phyloP scores from a whole-genome alignment of 2,113 vertebrate genomes.

The Crotalus helleri region DNA sequence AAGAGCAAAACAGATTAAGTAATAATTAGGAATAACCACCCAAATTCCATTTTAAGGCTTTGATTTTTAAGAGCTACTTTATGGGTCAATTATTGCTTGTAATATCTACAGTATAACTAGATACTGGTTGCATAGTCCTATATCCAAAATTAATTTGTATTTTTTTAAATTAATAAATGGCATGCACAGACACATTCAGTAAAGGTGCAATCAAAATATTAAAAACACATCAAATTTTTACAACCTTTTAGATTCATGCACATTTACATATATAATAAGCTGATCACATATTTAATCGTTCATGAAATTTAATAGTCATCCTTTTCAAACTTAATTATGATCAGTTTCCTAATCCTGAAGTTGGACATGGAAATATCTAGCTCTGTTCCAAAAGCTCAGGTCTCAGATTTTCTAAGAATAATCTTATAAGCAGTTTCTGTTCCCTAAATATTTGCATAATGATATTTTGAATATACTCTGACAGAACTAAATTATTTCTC shows the following conservation, averaged over 20 bases:
- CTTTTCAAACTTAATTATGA: not conserved
- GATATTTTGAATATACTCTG: not conserved
- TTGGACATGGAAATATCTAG: not conserved
- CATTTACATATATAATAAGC: not conserved
- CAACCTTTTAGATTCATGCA: not conserved
- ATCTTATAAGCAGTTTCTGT: not conserved
- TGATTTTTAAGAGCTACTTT: not conserved
- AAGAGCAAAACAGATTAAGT: not conserved
- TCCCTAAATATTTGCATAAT: not conserved
- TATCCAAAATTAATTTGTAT: not conserved
- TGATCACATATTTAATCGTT: not conserved
- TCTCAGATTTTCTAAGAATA: not conserved
- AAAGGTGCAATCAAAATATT: not conserved
- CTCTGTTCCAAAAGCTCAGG: not conserved
- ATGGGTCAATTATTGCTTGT: not conserved
- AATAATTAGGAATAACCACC: not conserved
- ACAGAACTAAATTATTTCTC: not conserved
- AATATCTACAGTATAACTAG: not conserved
- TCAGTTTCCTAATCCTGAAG: not conserved
- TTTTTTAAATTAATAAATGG: not conserved
- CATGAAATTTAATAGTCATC: conserved; percentile 2
- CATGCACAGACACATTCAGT: not conserved
- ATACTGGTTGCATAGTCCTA: not conserved
- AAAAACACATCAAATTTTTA: not conserved
- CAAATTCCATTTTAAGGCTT: not conserved